A percentile compares a stretch with the other conserved stretches of the same genome.
These are phyloP conservation scores for Myxocyprinus asiaticus DNA, from an alignment of 2,113 vertebrate species.

Conservation along the genomic window DNA sequence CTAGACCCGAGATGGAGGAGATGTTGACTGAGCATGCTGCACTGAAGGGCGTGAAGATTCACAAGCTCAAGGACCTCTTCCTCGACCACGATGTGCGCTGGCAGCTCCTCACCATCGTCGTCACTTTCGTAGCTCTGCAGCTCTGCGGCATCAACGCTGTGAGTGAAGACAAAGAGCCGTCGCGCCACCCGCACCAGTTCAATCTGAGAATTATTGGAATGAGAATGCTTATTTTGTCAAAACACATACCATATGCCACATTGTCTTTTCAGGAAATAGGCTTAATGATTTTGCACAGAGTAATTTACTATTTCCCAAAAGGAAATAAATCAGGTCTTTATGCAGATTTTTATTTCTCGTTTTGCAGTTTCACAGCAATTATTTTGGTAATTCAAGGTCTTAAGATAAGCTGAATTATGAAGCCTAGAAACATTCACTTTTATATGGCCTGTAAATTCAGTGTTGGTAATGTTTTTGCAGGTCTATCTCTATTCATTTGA, in stretches of 20 bases:
- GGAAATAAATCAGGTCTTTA: no score
- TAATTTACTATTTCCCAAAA: no score
- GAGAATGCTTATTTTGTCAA: not conserved
- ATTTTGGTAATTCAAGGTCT: no score
- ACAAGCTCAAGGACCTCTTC: conserved; percentile 72
- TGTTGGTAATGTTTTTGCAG: conserved; percentile 61
- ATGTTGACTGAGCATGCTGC: conserved; percentile 76
- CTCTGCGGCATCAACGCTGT: conserved; percentile 83
- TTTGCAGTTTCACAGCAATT: no score
- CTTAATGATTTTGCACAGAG: not conserved
- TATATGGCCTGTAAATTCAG: no score
- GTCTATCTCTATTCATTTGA: conserved; percentile 83
- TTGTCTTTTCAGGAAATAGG: not conserved
- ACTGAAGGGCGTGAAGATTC: conserved; percentile 61
- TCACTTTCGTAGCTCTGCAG: conserved; percentile 66
- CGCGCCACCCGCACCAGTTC: not conserved
- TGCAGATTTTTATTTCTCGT: no score
- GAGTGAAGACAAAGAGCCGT: conserved; percentile 48
- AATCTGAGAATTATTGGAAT: not conserved
- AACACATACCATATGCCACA: not conserved
- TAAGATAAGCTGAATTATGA: no score
- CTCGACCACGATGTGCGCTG: conserved; percentile 66
- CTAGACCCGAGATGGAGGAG: conserved; percentile 72
- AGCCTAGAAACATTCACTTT: no score
- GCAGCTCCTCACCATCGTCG: conserved; percentile 71